phyloP scores from a whole-genome alignment of 2,888 invertebrate genomes.

The Sceliomorpha sp. region DNA sequence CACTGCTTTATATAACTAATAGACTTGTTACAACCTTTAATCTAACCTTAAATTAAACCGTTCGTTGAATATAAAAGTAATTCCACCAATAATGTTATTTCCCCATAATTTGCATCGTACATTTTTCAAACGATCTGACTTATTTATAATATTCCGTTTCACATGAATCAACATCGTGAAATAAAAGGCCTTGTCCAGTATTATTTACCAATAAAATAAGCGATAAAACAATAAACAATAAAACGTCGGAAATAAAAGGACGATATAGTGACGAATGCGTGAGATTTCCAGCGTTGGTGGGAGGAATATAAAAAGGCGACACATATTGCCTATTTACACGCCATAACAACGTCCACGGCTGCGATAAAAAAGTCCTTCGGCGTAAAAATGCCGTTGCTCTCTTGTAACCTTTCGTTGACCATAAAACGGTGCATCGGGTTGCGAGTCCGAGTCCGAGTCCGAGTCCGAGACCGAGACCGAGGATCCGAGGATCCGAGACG shows the following conservation, averaged over 20 bases:
- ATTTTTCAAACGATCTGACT: too few species aligned
- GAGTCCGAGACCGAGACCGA: too few species aligned
- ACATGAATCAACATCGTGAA: not conserved
- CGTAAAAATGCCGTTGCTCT: conserved; percentile 2
- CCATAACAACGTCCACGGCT: conserved; percentile 16
- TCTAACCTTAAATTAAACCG: too few species aligned
- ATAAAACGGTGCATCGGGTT: conserved; percentile 27
- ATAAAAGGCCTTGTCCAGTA: not conserved
- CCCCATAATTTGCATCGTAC: too few species aligned
- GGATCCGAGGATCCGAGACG: too few species aligned
- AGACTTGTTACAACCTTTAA: too few species aligned
- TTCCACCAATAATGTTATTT: too few species aligned
- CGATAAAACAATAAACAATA: conserved; percentile 20
- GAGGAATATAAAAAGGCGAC: conserved; percentile 16
- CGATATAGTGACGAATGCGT: conserved; percentile 5
- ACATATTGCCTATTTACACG: conserved; percentile 26
- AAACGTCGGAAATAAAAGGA: conserved; percentile 5
- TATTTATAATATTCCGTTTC: not conserved
- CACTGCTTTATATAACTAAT: too few species aligned
- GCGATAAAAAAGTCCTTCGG: conserved; percentile 9
- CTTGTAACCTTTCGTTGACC: conserved; percentile 18
- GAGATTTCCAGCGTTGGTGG: conserved; percentile 13
- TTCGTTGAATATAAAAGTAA: too few species aligned
- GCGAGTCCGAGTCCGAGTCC: conserved; percentile 21
- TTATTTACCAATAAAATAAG: conserved; percentile 4